phyloP scores from a whole-genome alignment of 1,140 invertebrate species.

The Thalassaphorura encarpata region DNA sequence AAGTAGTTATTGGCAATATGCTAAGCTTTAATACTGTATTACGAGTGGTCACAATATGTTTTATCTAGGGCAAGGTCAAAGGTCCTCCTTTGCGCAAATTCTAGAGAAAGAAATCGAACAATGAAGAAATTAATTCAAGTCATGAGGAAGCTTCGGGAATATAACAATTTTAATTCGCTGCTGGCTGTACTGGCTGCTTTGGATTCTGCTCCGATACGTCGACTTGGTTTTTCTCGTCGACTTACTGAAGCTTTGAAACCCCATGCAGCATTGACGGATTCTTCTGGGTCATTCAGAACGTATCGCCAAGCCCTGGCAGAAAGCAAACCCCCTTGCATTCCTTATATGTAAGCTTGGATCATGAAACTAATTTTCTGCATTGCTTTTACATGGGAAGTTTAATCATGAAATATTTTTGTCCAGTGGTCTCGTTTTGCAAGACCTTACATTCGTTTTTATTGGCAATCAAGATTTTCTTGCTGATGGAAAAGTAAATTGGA shows the following conservation, averaged over 20 bases:
- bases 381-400: no score
- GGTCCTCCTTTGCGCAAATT: conserved; percentile 68
- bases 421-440: conserved; percentile 95
- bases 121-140: conserved; percentile 97
- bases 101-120: conserved; percentile 90
- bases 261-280: conserved; percentile 91
- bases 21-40: background rate
- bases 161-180: conserved; percentile 99
- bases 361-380: background rate
- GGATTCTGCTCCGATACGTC: conserved; percentile 87
- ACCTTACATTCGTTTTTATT: conserved; percentile 97
- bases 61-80: conserved; percentile 58
- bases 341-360: conserved; percentile 77
- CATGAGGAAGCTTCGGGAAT: conserved; percentile 92
- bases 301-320: conserved; percentile 88
- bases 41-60: conserved; percentile 5
- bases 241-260: conserved; percentile 87
- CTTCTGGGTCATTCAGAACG: conserved; percentile 86
- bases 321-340: conserved; percentile 93
- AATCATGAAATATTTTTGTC: conserved; percentile 18
- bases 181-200: conserved; percentile 89
- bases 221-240: conserved; percentile 89
- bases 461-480: conserved; percentile 83
- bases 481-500: conserved; percentile 88
- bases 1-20: conserved; percentile 10